Base-by-base conservation (phyloP, 1,140 invertebrate species). In the Notospermus geniculatus region DNA sequence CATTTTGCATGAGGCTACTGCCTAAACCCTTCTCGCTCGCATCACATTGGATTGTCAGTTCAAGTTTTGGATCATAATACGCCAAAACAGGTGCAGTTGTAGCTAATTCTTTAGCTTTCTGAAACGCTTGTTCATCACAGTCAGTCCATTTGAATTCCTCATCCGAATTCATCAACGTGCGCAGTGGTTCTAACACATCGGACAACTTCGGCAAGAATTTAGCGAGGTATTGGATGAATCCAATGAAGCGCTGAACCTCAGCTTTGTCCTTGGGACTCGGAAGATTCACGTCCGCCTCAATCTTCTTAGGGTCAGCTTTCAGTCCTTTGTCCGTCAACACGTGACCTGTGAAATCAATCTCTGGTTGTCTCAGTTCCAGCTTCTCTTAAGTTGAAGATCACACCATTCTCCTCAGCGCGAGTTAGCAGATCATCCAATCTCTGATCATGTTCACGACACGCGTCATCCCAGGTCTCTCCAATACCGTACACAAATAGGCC, bases 221-320 rank as follows among this genome's bases (percentile, higher is more conserved):
- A 5, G 23, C 58, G 30, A 59, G 43, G 52, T 25, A 59, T 17
- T 52, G 52, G 5, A 59, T 30, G n/a, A 59, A 22, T 22, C 58
- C 39, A 11, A 59, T 17, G 29, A 53, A 53, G 11, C 36, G 19
- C 5, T 29, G 9, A 4, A 59, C 13, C 30, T 54, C 58, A 5
- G 15, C 27, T 36, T 70, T 36, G 30, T 65, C 71, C 15, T 39
- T 67, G 25, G 82, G 80, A 19, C 32, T 58, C 2, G 76, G 72
- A 54, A 74, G 72, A 2, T 81, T 66, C 22, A 72, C 15, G 1
- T 83, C 76, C 1, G 77, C 69, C 29, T 60, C 45, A 19, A 81
- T 62, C 59, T 82, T 83, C 15, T 73, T 71, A 0, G 78, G 79
- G 64, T 80, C 73, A 0, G 74, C 17, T 55, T 55, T 25, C 17